These are phyloP conservation scores for Calameuta filiformis DNA, from an alignment of 2,888 invertebrate species.

Conservation along the genomic window DNA sequence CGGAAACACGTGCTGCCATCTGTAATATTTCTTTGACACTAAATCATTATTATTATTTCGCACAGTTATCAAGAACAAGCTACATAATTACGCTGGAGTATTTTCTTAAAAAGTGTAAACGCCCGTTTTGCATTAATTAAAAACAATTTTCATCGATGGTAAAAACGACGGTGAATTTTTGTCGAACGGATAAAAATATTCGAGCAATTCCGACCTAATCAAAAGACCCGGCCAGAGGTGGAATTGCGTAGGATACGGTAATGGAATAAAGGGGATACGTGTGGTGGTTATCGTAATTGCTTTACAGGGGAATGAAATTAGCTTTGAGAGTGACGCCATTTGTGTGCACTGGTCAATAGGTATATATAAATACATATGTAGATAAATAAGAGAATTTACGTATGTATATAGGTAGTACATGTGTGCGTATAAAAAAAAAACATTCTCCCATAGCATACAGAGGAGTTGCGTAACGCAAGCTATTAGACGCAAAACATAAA, in stretches of 20 bases:
- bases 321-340: constrained; percentile 21
- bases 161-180: background rate
- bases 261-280: background rate
- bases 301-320: constrained; percentile 47
- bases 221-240: background rate
- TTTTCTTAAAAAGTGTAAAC: background rate
- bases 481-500: background rate
- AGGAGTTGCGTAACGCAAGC: too few species aligned
- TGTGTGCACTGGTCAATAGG: background rate
- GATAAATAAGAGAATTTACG: background rate
- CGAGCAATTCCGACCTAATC: background rate
- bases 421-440: background rate
- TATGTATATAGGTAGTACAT: background rate
- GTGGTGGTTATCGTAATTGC: background rate
- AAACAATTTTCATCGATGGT: background rate
- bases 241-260: background rate
- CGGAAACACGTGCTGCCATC: background rate
- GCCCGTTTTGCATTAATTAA: background rate
- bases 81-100: background rate
- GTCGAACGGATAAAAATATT: background rate
- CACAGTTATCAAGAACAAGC: background rate
- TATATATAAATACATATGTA: background rate
- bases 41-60: background rate
- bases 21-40: background rate
- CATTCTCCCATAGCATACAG: background rate